These are phyloP conservation scores for Nothura maculosa DNA, from an alignment of 2,797 vertebrate genomes.

Conservation along the genomic window DNA sequence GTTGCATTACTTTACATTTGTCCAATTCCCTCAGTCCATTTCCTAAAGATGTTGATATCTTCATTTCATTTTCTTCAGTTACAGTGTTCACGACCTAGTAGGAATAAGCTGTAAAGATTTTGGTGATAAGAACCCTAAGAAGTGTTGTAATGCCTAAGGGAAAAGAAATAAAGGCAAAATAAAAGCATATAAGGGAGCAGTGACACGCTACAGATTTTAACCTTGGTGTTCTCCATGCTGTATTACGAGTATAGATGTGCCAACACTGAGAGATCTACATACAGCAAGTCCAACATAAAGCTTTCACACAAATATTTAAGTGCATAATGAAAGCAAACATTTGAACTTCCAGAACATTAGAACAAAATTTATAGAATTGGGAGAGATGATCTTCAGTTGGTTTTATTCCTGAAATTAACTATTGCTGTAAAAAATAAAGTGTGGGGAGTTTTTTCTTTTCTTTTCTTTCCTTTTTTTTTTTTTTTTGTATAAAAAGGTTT, in stretches of 20 bases:
- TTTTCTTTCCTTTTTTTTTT: too few species aligned
- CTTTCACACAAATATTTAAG: neutral
- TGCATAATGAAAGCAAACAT: neutral
- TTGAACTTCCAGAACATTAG: neutral
- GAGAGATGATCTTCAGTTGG: neutral
- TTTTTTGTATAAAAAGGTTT: neutral
- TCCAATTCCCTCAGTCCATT: neutral
- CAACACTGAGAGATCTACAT: neutral
- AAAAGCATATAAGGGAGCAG: neutral
- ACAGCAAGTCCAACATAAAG: neutral
- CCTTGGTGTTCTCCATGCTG: neutral
- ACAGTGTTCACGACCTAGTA: neutral
- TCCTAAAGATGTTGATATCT: neutral
- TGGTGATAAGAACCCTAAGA: neutral
- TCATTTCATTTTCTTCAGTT: neutral
- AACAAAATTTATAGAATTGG: neutral
- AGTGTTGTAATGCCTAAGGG: neutral
- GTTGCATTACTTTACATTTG: neutral
- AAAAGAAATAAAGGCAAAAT: neutral
- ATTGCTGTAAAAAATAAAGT: neutral
- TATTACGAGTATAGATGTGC: neutral
- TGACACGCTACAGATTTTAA: neutral
- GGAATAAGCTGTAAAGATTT: neutral
- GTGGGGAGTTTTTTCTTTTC: too few species aligned
- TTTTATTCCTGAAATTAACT: neutral